phyloP scores from a whole-genome alignment of 2,888 invertebrate genomes.

The Steromphala cineraria region DNA sequence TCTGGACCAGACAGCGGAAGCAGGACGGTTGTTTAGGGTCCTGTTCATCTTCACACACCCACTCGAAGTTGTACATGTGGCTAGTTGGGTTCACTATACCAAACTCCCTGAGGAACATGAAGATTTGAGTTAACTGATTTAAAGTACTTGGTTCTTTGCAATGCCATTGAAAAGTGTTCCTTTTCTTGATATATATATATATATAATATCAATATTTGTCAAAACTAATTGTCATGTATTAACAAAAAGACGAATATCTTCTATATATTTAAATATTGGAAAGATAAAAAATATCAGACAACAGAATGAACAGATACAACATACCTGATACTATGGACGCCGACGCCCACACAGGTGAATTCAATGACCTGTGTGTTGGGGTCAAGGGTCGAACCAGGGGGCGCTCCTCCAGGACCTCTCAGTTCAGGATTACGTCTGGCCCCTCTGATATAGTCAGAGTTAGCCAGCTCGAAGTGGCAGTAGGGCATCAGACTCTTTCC shows the following conservation, averaged over 20 bases:
- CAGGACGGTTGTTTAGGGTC: conserved; percentile 75
- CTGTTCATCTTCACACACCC: conserved; percentile 78
- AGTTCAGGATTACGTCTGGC: conserved; percentile 73
- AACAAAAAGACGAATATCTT: not conserved
- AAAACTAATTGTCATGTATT: no score
- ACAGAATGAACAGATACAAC: not conserved
- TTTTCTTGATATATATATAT: no score
- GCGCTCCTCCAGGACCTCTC: conserved; percentile 70
- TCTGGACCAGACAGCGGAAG: conserved; percentile 80
- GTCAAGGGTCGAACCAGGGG: conserved; percentile 73
- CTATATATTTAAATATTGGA: not conserved
- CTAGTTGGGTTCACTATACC: conserved; percentile 82
- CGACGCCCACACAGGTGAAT: conserved; percentile 82
- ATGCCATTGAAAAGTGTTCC: no score
- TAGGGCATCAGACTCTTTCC: conserved; percentile 82
- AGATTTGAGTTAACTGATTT: no score
- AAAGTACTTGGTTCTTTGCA: no score
- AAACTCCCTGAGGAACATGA: conserved; percentile 77
- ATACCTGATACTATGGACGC: conserved; percentile 70
- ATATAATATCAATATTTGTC: no score
- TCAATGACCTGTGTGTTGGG: conserved; percentile 80
- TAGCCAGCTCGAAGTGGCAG: conserved; percentile 83
- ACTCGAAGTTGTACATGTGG: conserved; percentile 80
- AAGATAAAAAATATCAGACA: not conserved
- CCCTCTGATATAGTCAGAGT: conserved; percentile 80